These are phyloP conservation scores for Dendrolimus kikuchii DNA, from an alignment of 1,140 invertebrate genomes.

Conservation along the genomic window DNA sequence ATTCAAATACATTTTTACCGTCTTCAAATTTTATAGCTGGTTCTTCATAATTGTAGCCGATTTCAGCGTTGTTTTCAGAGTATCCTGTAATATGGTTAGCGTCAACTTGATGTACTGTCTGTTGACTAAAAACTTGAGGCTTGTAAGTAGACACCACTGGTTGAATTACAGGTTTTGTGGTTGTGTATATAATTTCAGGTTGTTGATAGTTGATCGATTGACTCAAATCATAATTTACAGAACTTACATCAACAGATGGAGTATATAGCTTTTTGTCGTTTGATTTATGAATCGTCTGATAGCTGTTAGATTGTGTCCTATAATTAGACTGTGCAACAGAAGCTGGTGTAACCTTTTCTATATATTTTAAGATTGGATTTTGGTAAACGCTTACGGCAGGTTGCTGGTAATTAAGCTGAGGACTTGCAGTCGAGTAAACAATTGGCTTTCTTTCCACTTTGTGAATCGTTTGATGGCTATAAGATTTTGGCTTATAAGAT, in stretches of 20 bases:
- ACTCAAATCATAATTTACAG: constrained; percentile 7
- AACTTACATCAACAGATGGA: constrained; percentile 6
- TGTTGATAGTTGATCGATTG: constrained; percentile 12
- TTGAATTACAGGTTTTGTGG: constrained; percentile 31
- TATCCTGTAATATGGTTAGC: constrained; percentile 36
- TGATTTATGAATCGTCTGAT: constrained; percentile 22
- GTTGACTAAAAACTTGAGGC: constrained; percentile 40
- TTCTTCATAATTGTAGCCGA: constrained; percentile 28
- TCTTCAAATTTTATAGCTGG: constrained; percentile 28
- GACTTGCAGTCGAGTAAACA: constrained; percentile 33
- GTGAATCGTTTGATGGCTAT: constrained; percentile 40
- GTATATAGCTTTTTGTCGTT: constrained; percentile 11
- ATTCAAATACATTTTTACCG: constrained; percentile 21
- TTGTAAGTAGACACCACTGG: constrained; percentile 34
- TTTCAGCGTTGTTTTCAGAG: constrained; percentile 20
- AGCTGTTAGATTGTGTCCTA: constrained; percentile 19
- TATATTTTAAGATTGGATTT: constrained; percentile 57
- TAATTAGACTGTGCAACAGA: constrained; percentile 35
- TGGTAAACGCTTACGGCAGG: constrained; percentile 50
- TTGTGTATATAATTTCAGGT: constrained; percentile 27
- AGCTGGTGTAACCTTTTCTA: constrained; percentile 43
- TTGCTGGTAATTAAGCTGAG: constrained; percentile 32
- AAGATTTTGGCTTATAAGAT: constrained; percentile 33
- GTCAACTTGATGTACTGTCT: constrained; percentile 49
- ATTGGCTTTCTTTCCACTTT: constrained; percentile 34